phyloP scores from a whole-genome alignment of 2,888 invertebrate genomes.

The Napeogenes sylphis region DNA sequence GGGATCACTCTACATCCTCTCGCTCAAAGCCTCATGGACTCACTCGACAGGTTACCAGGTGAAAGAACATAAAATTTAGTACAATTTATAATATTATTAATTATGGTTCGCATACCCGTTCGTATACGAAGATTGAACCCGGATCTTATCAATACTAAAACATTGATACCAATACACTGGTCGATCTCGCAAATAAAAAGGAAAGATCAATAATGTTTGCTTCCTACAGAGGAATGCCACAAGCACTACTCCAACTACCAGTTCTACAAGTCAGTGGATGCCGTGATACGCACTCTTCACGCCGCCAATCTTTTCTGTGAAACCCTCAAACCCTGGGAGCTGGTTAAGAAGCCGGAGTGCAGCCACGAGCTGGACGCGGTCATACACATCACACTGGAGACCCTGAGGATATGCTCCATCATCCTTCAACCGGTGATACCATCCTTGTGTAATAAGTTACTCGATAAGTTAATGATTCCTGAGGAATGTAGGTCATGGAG shows the following conservation, averaged over 20 bases:
- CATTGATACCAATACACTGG: no score
- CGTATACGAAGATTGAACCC: no score
- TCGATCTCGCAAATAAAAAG: no score
- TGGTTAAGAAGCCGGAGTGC: slow-evolving; percentile 79
- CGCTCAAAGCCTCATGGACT: slow-evolving; percentile 74
- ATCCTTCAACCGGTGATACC: slow-evolving; percentile 93
- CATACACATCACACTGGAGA: slow-evolving; percentile 90
- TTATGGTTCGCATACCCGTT: no score
- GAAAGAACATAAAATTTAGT: slow-evolving; percentile 6
- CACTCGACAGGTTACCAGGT: slow-evolving; percentile 61
- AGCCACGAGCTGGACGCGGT: slow-evolving; percentile 82
- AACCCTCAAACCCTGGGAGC: slow-evolving; percentile 91
- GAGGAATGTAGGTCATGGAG: slow-evolving; percentile 54
- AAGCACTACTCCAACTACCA: slow-evolving; percentile 84
- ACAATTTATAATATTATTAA: no score
- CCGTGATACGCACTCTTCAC: slow-evolving; percentile 84
- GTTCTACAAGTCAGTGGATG: slow-evolving; percentile 90
- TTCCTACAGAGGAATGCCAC: slow-evolving; percentile 77
- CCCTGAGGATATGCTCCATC: slow-evolving; percentile 83
- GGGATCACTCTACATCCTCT: slow-evolving; percentile 59
- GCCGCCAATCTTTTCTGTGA: slow-evolving; percentile 92
- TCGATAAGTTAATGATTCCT: slow-evolving; percentile 81
- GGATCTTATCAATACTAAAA: no score
- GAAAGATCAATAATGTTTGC: no score
- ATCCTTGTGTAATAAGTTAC: slow-evolving; percentile 79